Evolutionary conservation across 92 coral and sea anemone genomes (phyloP), one percentile per base, ranked within the genome.

Genomic region (Porites divaricata): DNA sequence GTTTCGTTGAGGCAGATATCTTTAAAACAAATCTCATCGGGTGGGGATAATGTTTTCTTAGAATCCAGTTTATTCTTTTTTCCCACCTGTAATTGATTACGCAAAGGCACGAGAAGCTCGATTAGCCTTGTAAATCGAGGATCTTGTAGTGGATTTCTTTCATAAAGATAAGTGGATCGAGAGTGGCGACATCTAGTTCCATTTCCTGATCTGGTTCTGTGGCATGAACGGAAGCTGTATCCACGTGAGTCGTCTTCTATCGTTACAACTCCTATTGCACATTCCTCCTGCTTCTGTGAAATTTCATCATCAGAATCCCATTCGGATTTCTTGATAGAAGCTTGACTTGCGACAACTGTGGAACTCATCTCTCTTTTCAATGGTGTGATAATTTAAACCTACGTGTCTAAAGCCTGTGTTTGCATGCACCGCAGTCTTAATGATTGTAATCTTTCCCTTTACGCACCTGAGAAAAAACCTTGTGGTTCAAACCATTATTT

Each of bases 1-100:
- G 95, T 91, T 2, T 88, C 88, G 21, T 82, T 79, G 76, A 91
- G 84, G 63, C 95, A 91, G n/a, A 91, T 56, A 63, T 91, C 95
- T 65, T 77, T 86, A 20, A 91, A 85, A 58, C 85, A 91, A 48
- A 88, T 89, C 48, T 56, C 66, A 21, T 62, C 2, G 51, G 35
- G 63, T 16, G 67, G 17, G 58, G 15, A 7, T 56, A 49, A 2
- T n/a, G 20, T 61, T 70, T 20, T 70, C 14, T 13, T 66, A 13
- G 64, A 22, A 17, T 26, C 41, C 53, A 70, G 23, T 19, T 53
- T 5, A 74, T 45, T 66, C 24, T 65, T 41, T 45, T 79, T 49
- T 17, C 75, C 54, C 68, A 66, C 28, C 19, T 58, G 57, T 6
- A 51, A 41, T 62, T 77, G 76, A 11, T 25, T 81, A 12, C 54